These are phyloP conservation scores for Talpa occidentalis DNA, from an alignment of 2,113 vertebrate species.

Conservation along the genomic window DNA sequence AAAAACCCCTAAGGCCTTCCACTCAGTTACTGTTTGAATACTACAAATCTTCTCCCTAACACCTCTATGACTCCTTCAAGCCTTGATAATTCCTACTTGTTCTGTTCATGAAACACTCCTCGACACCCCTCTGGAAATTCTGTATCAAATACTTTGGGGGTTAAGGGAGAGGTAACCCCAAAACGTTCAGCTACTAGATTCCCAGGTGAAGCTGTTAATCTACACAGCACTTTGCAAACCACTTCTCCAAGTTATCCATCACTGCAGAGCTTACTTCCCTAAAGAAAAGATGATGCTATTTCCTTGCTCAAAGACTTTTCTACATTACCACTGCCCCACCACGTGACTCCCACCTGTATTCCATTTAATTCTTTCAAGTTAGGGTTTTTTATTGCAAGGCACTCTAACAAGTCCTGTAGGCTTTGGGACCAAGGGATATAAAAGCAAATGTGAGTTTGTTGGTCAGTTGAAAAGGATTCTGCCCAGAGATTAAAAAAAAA, in stretches of 20 bases:
- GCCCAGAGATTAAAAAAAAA: background rate
- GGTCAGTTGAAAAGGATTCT: background rate
- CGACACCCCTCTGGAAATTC: background rate
- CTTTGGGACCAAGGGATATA: background rate
- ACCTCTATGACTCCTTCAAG: conserved; percentile 34
- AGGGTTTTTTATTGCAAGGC: background rate
- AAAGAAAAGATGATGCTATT: background rate
- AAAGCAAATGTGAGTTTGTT: background rate
- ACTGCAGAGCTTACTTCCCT: background rate
- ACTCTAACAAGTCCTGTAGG: background rate
- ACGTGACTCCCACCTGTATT: conserved; percentile 1
- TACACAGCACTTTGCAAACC: background rate
- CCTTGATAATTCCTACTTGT: too few species aligned
- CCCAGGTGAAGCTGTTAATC: background rate
- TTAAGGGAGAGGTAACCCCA: background rate
- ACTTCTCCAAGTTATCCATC: background rate
- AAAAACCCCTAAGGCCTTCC: too few species aligned
- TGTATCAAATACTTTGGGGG: background rate
- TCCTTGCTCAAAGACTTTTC: background rate
- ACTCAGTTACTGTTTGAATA: too few species aligned
- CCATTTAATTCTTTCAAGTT: background rate
- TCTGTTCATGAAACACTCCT: background rate
- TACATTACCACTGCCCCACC: background rate
- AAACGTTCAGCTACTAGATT: background rate
- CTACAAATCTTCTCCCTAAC: too few species aligned